Evolutionary conservation across 2,888 invertebrate genomes (phyloP).

Genomic region (Drosophila tanythrix): DNA sequence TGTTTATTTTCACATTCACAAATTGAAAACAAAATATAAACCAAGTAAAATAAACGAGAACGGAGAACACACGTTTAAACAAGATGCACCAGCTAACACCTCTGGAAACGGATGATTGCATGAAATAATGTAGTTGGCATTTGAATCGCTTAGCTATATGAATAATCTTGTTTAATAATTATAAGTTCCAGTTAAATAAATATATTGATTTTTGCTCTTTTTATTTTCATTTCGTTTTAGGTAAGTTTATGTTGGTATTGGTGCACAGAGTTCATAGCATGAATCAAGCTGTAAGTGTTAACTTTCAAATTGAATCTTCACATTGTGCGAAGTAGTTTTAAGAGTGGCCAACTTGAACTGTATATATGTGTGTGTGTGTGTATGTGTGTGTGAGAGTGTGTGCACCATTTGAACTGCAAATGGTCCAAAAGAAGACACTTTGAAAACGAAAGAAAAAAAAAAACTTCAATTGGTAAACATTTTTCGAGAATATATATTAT

Average conservation of each 20-base stretch:
- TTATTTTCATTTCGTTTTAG: constrained; percentile 64
- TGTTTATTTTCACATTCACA: constrained; percentile 50
- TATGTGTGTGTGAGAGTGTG: not conserved
- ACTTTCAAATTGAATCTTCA: constrained; percentile 34
- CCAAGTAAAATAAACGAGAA: constrained; percentile 9
- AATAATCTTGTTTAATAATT: constrained; percentile 32
- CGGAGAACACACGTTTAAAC: constrained; percentile 15
- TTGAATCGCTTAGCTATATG: not conserved
- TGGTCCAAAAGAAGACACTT: constrained; percentile 17
- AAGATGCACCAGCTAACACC: constrained; percentile 18
- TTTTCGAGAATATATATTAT: constrained; percentile 16
- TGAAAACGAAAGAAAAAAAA: constrained; percentile 24
- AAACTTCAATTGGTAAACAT: constrained; percentile 37
- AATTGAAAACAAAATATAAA: constrained; percentile 29
- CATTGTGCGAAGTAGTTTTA: constrained; percentile 41
- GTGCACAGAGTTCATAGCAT: constrained; percentile 59
- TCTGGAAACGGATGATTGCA: constrained; percentile 49
- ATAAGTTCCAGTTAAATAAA: constrained; percentile 15
- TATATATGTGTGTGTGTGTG: constrained; percentile 1
- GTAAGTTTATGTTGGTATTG: constrained; percentile 73
- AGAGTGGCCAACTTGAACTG: constrained; percentile 17
- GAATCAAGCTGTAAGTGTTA: constrained; percentile 70
- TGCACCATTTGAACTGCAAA: constrained; percentile 35
- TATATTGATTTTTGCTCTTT: constrained; percentile 27
- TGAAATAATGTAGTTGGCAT: constrained; percentile 6